Conservation (phyloP, 2,888 invertebrate genomes). For the Lamellibrachia columna region DNA sequence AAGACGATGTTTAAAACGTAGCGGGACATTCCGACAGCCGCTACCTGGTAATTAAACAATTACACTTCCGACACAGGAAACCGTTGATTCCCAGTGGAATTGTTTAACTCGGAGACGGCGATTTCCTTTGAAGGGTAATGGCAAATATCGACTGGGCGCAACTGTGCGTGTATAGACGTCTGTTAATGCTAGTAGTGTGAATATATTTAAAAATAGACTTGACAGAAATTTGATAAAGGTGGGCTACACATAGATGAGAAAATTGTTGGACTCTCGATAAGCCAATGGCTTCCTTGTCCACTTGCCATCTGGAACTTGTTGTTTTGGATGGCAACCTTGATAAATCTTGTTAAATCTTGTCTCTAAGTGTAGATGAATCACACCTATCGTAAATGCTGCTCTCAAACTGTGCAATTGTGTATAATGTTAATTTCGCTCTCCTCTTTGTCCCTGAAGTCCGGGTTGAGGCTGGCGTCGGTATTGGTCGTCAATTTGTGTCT, state of each 20-base stretch:
- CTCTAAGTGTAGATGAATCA: background rate
- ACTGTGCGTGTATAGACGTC: background rate
- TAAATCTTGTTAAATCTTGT: too few species aligned
- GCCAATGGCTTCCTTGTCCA: too few species aligned
- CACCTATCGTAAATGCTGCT: background rate
- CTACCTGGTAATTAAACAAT: slow-evolving; percentile 10
- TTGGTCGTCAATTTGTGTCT: too few species aligned
- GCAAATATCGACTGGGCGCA: background rate
- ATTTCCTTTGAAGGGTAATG: background rate
- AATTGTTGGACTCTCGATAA: too few species aligned
- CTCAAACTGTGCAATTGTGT: background rate
- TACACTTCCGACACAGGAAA: background rate
- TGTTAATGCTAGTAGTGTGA: too few species aligned
- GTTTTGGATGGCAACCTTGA: too few species aligned
- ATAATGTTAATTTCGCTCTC: background rate
- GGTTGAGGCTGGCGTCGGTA: too few species aligned
- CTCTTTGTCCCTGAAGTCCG: too few species aligned
- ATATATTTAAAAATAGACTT: too few species aligned
- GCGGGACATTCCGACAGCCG: background rate
- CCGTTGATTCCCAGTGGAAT: background rate
- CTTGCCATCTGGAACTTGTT: too few species aligned
- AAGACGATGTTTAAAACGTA: background rate
- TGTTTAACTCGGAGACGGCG: background rate
- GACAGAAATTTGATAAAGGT: too few species aligned
- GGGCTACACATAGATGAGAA: too few species aligned